A percentile compares a stretch with the other conserved stretches of the same genome.
phyloP scores from a whole-genome alignment of 2,797 vertebrate species.

The Falco berigora region DNA sequence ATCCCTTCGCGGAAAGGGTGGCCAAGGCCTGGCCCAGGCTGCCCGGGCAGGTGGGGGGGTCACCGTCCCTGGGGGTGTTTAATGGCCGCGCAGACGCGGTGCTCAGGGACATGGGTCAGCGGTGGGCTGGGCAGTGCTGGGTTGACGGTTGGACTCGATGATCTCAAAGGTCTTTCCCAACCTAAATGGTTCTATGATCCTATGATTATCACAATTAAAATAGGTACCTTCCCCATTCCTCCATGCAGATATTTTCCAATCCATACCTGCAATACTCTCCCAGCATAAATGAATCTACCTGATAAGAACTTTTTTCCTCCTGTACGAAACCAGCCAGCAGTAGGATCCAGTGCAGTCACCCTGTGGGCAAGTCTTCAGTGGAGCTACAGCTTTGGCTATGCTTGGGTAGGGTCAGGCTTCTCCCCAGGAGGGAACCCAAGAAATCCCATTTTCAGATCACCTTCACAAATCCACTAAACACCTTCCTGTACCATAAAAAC shows the following conservation, averaged over 20 bases:
- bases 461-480: not conserved
- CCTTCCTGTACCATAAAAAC: not conserved
- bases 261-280: rapidly evolving
- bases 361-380: not conserved
- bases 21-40: too few species aligned
- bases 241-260: rapidly evolving
- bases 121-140: too few species aligned
- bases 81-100: too few species aligned
- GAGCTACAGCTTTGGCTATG: not conserved
- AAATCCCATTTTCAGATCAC: not conserved
- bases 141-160: too few species aligned
- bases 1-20: too few species aligned
- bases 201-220: not conserved
- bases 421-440: not conserved
- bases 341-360: not conserved
- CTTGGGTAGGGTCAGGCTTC: not conserved
- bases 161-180: too few species aligned
- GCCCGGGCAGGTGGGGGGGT: too few species aligned
- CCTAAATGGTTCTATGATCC: too few species aligned
- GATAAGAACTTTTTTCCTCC: not conserved
- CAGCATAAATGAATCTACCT: not conserved
- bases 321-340: not conserved
- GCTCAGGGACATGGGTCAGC: too few species aligned
- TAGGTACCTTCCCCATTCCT: not conserved
- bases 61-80: too few species aligned